Percentiles rank a stretch among this genome's conserved stretches.
phyloP scores from a whole-genome alignment of 2,113 vertebrate species.

The Theristicus caerulescens region DNA sequence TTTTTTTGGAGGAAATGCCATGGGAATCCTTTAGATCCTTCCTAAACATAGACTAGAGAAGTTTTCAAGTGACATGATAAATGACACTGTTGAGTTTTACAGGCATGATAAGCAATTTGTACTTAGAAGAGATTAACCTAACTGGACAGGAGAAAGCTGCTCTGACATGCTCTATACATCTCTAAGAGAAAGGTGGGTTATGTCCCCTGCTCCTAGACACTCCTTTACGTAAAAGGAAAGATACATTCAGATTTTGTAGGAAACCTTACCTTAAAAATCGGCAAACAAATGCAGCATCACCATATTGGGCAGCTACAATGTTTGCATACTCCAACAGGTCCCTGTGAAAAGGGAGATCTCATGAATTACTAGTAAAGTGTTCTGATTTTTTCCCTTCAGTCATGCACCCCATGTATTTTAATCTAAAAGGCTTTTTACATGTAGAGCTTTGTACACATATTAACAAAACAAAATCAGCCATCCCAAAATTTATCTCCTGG shows the following conservation, averaged over 20 bases:
- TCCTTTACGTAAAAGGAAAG: not conserved
- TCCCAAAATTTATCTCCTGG: not conserved
- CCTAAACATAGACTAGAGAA: not conserved
- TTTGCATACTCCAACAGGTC: not conserved
- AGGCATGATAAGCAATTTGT: not conserved
- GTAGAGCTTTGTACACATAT: not conserved
- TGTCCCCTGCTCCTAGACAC: not conserved
- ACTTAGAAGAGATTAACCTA: constrained; percentile 10
- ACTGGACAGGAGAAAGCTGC: not conserved
- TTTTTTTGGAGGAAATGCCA: not conserved
- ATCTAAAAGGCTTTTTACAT: not conserved
- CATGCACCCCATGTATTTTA: not conserved
- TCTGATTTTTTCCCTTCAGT: not conserved
- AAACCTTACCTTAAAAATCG: not conserved
- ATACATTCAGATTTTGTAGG: not conserved
- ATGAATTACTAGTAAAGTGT: not conserved
- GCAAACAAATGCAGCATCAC: not conserved
- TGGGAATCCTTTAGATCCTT: not conserved
- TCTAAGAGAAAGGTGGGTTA: not conserved
- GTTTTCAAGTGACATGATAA: constrained; percentile 20
- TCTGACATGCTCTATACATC: not conserved
- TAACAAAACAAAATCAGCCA: not conserved
- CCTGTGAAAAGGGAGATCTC: not conserved
- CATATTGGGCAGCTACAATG: not conserved
- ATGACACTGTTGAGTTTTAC: not conserved